Base-by-base conservation (phyloP, 2,888 invertebrate genomes). In the Drosophila cognata region DNA sequence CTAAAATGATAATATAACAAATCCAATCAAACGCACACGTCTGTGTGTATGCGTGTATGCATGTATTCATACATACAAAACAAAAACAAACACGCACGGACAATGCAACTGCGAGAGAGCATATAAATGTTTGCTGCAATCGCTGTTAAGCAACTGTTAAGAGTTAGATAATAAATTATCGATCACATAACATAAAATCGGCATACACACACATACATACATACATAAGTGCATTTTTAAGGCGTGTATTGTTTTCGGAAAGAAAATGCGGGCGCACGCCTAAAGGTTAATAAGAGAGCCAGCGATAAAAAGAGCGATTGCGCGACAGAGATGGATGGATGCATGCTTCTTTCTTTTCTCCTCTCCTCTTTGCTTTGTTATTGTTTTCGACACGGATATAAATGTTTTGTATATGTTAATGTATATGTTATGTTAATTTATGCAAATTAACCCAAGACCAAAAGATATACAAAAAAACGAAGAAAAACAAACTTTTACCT, bases 401-500 rank as follows among this genome's bases (percentile, higher is more conserved):
- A 50, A 60, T 59, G 58, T 57, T 62, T 72, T 65, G 25, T 48
- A 58, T 51, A 61, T 62, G 53, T 59, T 52, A 62, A 46, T 53
- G 74, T 31, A 10, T 31, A 33, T 33, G 10, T 33, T 33, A 33
- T 33, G 33, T 33, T 33, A 58, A 25, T 61, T 58, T 79, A 79
- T 79, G 77, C 63, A 77, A 77, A 77, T 75, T 31, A 77, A 60
- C 29, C 43, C 36, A 31, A 52, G 13, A 51, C 13, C 38, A 50
- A 31, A 51, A 57, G 29, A 67, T 29, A 51, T 38, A 21, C 41
- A 43, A 35, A 52, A n/a, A 18, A 35, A 62, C 16, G 21, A 50
- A 31, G 29, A 50, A 69, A 70, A 16, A 43, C 55, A 38, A 59
- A 79, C 76, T 77, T 80, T 79, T 79, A 79, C 78, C 78, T 79